Evolutionary conservation across 2,888 invertebrate species (phyloP).

Genomic region (Rhabditoides inermis): DNA sequence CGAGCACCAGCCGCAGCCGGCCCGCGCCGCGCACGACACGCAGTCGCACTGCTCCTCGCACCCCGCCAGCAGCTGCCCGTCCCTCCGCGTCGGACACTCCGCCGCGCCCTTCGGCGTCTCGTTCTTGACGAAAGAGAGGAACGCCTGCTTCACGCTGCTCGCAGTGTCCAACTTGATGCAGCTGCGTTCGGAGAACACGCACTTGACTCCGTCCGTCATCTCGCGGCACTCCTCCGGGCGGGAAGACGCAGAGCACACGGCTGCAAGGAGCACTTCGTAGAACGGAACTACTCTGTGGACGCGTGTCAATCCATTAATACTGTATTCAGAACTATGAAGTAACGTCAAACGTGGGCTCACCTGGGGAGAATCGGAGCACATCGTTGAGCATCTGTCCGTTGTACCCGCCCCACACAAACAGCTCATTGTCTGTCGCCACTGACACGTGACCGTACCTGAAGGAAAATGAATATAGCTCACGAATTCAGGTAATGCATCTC

Average conservation of each 20-base stretch:
- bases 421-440: conserved; percentile 63
- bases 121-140: conserved; percentile 20
- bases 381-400: conserved; percentile 88
- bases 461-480: no score
- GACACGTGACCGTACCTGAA: conserved; percentile 73
- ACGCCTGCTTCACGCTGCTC: conserved; percentile 19
- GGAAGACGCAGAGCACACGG: conserved; percentile 24
- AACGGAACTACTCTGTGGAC: no score
- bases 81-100: conserved; percentile 20
- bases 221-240: conserved; percentile 28
- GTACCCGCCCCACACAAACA: conserved; percentile 81
- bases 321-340: no score
- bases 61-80: conserved; percentile 16
- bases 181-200: conserved; percentile 20
- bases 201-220: conserved; percentile 35
- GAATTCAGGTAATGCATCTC: conserved; percentile 2
- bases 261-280: conserved; percentile 20
- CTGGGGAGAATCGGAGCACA: conserved; percentile 61
- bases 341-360: conserved; percentile 22
- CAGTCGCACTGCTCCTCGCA: conserved; percentile 47
- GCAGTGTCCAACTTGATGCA: conserved; percentile 19
- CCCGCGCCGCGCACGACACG: conserved; percentile 37
- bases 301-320: no score
- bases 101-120: conserved; percentile 12
- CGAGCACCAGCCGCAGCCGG: conserved; percentile 48